A percentile compares a stretch with the other conserved stretches of the same genome.
These are phyloP conservation scores for Tiaroga cobitis DNA, from an alignment of 2,797 vertebrate genomes.

Conservation along the genomic window DNA sequence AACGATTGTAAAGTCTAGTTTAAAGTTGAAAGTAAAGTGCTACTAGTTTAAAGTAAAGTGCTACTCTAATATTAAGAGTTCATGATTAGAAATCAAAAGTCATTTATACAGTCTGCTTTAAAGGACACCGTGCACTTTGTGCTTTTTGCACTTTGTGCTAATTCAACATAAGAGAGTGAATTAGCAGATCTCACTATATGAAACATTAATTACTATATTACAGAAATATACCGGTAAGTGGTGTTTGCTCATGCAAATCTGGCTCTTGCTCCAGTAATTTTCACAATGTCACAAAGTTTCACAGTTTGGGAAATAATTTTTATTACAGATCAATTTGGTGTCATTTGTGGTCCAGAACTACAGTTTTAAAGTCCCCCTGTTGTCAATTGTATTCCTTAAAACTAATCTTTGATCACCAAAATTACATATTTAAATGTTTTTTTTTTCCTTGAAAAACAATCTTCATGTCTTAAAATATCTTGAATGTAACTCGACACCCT, in stretches of 20 bases:
- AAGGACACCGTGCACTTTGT: not conserved
- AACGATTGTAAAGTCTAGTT: not conserved
- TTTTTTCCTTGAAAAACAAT: too few relatives aligned
- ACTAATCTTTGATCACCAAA: too few relatives aligned
- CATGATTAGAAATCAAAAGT: not conserved
- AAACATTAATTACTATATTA: not conserved
- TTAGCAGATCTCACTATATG: not conserved
- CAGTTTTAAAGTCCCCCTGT: too few relatives aligned
- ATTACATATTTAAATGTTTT: too few relatives aligned
- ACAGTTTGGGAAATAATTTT: not conserved
- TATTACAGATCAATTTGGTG: not conserved
- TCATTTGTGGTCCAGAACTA: not conserved
- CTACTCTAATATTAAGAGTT: not conserved
- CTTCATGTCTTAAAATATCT: too few relatives aligned
- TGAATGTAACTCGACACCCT: too few relatives aligned
- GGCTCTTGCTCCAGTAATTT: not conserved
- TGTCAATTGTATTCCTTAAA: too few relatives aligned
- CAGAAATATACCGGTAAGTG: not conserved
- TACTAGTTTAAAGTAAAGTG: not conserved
- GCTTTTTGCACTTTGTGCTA: not conserved
- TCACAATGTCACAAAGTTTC: not conserved
- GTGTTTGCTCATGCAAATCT: not conserved
- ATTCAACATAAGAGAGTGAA: not conserved
- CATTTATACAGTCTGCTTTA: not conserved
- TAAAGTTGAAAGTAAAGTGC: slow-evolving; percentile 10